Evolutionary conservation across 2,113 vertebrate species (phyloP), one percentile per base, ranked within the genome.

Genomic region (Xiphophorus couchianus): DNA sequence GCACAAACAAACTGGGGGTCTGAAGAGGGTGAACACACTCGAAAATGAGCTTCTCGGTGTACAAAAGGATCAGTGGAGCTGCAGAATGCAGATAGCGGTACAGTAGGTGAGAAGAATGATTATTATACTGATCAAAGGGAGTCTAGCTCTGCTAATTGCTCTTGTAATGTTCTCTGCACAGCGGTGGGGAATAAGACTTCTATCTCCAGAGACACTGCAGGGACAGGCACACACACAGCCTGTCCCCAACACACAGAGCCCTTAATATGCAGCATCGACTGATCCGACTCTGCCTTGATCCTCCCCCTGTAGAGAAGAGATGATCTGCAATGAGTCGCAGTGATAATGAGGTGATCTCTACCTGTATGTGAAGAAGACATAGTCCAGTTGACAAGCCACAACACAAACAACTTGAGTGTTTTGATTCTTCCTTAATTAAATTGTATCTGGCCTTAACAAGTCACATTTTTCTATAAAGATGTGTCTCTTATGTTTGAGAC

Each of bases 31-130:
- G 71, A 66, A 62, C 25, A 35, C 60, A 28, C 11, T 25, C 0
- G 1, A 77, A 86, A 86, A 84, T 65, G 58, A 86, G 74, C 65
- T 67, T 84, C 87, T 83, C 35, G 7, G 70, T 29, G 76, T 78
- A 80, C 82, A 82, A 80, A 76, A 25, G 63, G 63, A 71, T 77
- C 67, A 75, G 15, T 86, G 3, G 17, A 82, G 82, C 84, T 27
- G 71, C 66, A 82, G 74, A 80, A 77, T 77, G 64, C 74, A 85
- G 82, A 84, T 69, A 79, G 84, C 51, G 29, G 11, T 77, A 81
- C 86, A 89, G 86, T 73, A 85, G 86, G 86, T 88, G 84, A 89
- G 83, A 76, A 86, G 89, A 88, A 91, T 86, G 81, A 88, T 84
- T 84, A 91, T 88, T 77, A 85, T 79, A 74, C 69, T 25, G 76